Percentiles rank a stretch among this genome's conserved stretches.
Evolutionary conservation across 2,888 invertebrate genomes (phyloP).

Genomic region (Eristalinus sepulchralis): DNA sequence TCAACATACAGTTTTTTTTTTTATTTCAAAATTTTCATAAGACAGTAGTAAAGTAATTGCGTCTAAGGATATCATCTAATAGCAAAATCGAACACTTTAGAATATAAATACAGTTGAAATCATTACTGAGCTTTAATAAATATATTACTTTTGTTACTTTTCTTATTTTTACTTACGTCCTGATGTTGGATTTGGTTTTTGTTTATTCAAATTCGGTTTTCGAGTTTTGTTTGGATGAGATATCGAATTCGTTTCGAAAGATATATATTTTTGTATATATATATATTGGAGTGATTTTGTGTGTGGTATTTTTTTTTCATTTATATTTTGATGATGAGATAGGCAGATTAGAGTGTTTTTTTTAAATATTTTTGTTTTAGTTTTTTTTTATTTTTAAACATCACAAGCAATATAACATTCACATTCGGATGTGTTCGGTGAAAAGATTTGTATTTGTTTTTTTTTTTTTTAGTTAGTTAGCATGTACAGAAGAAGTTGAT

Average conservation of each 20-base stretch:
- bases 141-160: constrained; percentile 28
- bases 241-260: constrained; percentile 58
- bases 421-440: constrained; percentile 58
- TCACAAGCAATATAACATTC: constrained; percentile 68
- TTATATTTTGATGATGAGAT: constrained; percentile 61
- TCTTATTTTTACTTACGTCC: constrained; percentile 74
- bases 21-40: constrained; percentile 14
- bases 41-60: constrained; percentile 61
- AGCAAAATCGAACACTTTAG: constrained; percentile 61
- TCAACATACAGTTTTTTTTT: background rate
- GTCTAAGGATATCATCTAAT: constrained; percentile 60
- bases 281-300: constrained; percentile 60
- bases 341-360: constrained; percentile 62
- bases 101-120: constrained; percentile 58
- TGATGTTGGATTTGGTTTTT: constrained; percentile 68
- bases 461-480: constrained; percentile 36
- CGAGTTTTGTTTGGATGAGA: constrained; percentile 67
- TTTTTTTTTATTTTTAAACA: constrained; percentile 29
- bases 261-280: constrained; percentile 49
- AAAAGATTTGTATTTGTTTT: constrained; percentile 17
- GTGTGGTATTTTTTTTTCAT: constrained; percentile 51
- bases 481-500: constrained; percentile 66
- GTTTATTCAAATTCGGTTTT: constrained; percentile 58
- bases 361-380: background rate
- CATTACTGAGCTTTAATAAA: constrained; percentile 54